Conservation (phyloP, 2,888 invertebrate genomes). For the Torymus aiolomorphi region DNA sequence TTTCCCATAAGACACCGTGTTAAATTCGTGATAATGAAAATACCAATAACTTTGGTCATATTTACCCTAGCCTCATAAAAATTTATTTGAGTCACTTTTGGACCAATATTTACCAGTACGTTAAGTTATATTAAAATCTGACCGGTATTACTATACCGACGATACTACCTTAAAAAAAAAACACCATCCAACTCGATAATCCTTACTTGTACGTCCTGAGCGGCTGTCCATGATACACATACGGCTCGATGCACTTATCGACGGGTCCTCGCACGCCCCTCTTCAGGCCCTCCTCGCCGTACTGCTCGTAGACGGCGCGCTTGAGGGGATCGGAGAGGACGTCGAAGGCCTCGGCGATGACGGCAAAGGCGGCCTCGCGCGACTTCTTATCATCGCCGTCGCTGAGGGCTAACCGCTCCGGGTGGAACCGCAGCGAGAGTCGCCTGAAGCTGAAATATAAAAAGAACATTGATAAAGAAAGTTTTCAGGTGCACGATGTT, state of each 20-base stretch:
- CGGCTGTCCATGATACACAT: conserved; percentile 89
- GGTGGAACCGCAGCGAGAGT: conserved; percentile 79
- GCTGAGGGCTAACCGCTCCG: conserved; percentile 73
- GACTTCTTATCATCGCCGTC: conserved; percentile 1
- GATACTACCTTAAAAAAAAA: too few relatives aligned
- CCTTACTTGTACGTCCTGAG: conserved; percentile 82
- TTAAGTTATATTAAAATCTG: too few relatives aligned
- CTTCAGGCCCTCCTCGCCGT: conserved; percentile 91
- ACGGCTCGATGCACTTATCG: conserved; percentile 82
- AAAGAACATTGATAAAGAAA: not conserved
- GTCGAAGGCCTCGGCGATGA: conserved; percentile 88
- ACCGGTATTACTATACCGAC: too few relatives aligned
- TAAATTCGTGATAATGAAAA: too few relatives aligned
- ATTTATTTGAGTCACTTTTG: too few relatives aligned
- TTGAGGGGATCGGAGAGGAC: conserved; percentile 82
- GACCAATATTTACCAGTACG: too few relatives aligned
- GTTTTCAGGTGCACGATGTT: too few relatives aligned
- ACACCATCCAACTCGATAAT: too few relatives aligned
- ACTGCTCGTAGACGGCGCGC: conserved; percentile 90
- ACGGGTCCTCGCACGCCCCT: conserved; percentile 84
- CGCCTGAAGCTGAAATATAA: conserved; percentile 76
- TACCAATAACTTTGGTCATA: too few relatives aligned
- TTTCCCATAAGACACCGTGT: too few relatives aligned
- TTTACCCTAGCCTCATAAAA: too few relatives aligned
- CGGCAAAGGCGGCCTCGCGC: conserved; percentile 74